phyloP scores from a whole-genome alignment of 2,113 vertebrate genomes.

The Pituophis catenifer region DNA sequence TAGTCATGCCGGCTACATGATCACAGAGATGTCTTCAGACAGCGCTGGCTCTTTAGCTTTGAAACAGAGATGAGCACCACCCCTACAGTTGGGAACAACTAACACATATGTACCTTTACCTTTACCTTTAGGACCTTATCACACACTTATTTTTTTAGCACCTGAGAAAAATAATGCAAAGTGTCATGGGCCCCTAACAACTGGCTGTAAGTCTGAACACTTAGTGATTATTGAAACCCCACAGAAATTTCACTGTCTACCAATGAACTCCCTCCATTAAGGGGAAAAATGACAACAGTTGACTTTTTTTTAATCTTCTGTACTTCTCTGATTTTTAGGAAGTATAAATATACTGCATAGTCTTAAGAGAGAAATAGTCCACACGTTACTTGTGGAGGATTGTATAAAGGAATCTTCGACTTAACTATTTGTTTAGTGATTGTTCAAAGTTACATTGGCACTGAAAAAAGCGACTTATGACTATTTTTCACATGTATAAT shows the following conservation, averaged over 20 bases:
- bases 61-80: no score
- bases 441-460: neutral
- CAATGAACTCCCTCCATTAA: neutral
- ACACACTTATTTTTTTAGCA: neutral
- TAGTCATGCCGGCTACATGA: no score
- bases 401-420: neutral
- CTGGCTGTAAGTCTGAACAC: no score
- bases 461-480: neutral
- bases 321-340: neutral
- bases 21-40: no score
- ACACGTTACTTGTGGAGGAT: fast-evolving
- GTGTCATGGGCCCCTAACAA: neutral
- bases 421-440: neutral
- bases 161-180: neutral
- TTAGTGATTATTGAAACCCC: neutral
- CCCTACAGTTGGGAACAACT: no score
- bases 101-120: no score
- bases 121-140: neutral
- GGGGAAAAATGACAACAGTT: neutral
- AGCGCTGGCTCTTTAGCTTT: no score
- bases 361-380: neutral
- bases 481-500: neutral
- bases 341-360: neutral
- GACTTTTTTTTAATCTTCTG: neutral
- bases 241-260: neutral